Conservation (phyloP, 1,140 invertebrate genomes). For the Lordiphosa collinella region DNA sequence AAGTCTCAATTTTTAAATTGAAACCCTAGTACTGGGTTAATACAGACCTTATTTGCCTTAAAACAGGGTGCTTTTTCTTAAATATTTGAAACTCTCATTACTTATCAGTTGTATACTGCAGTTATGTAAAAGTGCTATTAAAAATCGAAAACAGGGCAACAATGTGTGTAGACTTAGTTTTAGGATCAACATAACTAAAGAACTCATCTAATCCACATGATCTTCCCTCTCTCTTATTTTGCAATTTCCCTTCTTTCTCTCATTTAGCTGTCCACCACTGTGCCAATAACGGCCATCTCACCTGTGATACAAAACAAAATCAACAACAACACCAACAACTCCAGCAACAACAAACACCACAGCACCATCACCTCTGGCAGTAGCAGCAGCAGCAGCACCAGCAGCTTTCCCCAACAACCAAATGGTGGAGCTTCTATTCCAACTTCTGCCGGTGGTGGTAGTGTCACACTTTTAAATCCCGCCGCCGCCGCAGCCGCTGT, state of each 20-base stretch:
- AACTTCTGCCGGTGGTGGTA: neutral
- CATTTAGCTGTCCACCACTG: constrained; percentile 26
- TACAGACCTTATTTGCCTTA: too few species aligned
- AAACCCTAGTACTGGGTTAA: too few species aligned
- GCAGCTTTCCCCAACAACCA: neutral
- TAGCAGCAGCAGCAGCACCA: constrained; percentile 19
- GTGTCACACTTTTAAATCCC: constrained; percentile 3
- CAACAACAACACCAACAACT: constrained; percentile 22
- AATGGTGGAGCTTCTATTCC: neutral
- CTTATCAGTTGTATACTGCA: too few species aligned
- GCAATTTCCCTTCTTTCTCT: neutral
- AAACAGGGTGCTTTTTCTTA: too few species aligned
- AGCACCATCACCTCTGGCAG: constrained; percentile 1
- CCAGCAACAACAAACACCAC: constrained; percentile 16
- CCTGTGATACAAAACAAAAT: constrained; percentile 43
- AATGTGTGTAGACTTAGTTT: too few species aligned
- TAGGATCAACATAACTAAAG: too few species aligned
- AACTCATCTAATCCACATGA: too few species aligned
- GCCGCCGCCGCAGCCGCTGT: constrained; percentile 21
- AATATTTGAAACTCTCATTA: too few species aligned
- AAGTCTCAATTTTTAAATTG: too few species aligned
- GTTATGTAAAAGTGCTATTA: neutral
- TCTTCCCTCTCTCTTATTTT: neutral
- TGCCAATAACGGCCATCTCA: constrained; percentile 46
- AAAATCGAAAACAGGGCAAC: too few species aligned